Evolutionary conservation across 2,888 invertebrate genomes (phyloP).

Genomic region (Boloria euphrosyne): DNA sequence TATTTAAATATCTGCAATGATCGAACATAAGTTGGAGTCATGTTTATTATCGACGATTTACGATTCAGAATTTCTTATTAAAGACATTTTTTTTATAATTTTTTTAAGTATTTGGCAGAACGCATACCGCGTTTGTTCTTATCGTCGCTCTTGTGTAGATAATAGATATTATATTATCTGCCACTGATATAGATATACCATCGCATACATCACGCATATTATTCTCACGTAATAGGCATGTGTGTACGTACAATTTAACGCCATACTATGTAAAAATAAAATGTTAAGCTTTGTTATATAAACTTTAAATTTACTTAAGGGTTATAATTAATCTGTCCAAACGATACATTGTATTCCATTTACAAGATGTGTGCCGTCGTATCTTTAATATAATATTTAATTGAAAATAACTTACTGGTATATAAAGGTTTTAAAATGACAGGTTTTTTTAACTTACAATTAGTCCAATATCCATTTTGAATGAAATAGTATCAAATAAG

Average conservation of each 20-base stretch:
- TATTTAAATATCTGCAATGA: too few species aligned
- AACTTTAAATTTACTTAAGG: constrained; percentile 28
- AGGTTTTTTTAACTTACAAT: too few species aligned
- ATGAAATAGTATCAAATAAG: too few species aligned
- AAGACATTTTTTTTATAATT: constrained; percentile 18
- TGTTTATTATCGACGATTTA: constrained; percentile 3
- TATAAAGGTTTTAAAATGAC: too few species aligned
- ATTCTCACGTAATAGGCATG: constrained; percentile 21
- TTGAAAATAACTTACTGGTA: background rate
- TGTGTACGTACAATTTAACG: constrained; percentile 54
- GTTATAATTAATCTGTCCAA: constrained; percentile 27
- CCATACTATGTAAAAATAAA: constrained; percentile 51
- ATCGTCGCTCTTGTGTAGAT: constrained; percentile 39
- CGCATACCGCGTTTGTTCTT: constrained; percentile 35
- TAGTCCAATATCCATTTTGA: too few species aligned
- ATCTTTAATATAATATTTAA: constrained; percentile 4
- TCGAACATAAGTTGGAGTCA: background rate
- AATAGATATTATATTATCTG: constrained; percentile 38
- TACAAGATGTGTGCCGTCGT: constrained; percentile 9
- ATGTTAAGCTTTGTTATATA: constrained; percentile 19
- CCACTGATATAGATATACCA: constrained; percentile 34
- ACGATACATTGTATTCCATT: constrained; percentile 13
- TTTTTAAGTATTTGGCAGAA: constrained; percentile 32
- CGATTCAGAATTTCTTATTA: background rate
- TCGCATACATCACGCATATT: constrained; percentile 25